These are phyloP conservation scores for Leptobrachium ailaonicum DNA, from an alignment of 2,113 vertebrate genomes.

Conservation along the genomic window DNA sequence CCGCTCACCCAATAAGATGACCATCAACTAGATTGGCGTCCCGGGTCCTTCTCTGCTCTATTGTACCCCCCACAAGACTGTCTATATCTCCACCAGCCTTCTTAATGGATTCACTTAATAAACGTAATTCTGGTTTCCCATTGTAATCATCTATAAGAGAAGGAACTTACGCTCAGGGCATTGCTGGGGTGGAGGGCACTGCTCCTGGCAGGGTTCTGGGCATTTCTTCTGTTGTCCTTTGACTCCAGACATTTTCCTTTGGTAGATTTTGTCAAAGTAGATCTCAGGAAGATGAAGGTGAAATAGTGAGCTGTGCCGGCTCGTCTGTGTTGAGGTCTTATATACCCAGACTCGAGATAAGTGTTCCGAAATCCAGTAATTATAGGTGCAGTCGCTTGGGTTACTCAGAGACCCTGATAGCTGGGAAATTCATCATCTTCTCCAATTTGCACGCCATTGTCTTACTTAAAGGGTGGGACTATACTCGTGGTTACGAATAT, in stretches of 20 bases:
- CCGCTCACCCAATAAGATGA: too few relatives aligned
- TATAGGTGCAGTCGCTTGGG: not conserved
- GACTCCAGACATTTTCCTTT: constrained; percentile 9
- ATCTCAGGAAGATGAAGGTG: not conserved
- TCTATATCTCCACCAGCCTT: too few relatives aligned
- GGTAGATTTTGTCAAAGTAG: not conserved
- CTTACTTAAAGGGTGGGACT: not conserved
- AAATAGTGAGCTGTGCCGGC: not conserved
- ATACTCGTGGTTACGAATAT: not conserved
- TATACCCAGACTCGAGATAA: not conserved
- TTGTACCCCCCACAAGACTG: too few relatives aligned
- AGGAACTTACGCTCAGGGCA: constrained; percentile 19
- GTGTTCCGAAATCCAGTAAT: not conserved
- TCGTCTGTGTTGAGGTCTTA: not conserved
- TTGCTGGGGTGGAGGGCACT: constrained; percentile 23
- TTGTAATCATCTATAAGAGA: too few relatives aligned
- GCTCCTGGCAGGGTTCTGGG: constrained; percentile 7
- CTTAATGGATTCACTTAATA: too few relatives aligned
- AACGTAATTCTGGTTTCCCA: too few relatives aligned
- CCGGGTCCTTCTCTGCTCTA: too few relatives aligned
- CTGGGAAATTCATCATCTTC: not conserved
- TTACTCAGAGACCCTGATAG: not conserved
- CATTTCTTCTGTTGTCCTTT: constrained; percentile 24
- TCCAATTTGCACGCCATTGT: not conserved
- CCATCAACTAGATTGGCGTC: too few relatives aligned